A percentile compares a stretch with the other conserved stretches of the same genome.
phyloP scores from a whole-genome alignment of 1,140 invertebrate genomes.

The Formica selysi region DNA sequence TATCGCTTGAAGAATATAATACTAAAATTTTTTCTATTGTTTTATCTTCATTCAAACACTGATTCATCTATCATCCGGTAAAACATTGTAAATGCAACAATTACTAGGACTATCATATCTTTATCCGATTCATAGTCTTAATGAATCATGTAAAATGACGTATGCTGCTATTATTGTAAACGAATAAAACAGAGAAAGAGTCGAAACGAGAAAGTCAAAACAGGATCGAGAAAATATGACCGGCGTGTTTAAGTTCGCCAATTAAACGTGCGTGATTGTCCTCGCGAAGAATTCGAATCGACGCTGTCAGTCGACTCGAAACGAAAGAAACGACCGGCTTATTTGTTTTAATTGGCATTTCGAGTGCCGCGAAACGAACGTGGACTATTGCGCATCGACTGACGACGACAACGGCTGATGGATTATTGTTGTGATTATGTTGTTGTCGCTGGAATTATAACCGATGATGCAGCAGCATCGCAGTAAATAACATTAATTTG shows the following conservation, averaged over 20 bases:
- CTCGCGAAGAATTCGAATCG: slow-evolving; percentile 28
- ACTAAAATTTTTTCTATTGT: neutral
- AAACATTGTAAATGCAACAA: neutral
- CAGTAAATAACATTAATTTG: slow-evolving; percentile 15
- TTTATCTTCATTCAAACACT: neutral
- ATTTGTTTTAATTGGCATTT: slow-evolving; percentile 64
- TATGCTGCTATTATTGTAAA: neutral
- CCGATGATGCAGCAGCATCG: slow-evolving; percentile 55
- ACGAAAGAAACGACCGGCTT: slow-evolving; percentile 30
- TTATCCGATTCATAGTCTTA: neutral
- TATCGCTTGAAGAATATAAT: neutral
- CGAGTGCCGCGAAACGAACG: slow-evolving; percentile 14
- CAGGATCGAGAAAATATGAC: slow-evolving; percentile 16
- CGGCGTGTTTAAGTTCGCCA: slow-evolving; percentile 11
- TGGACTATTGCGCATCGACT: slow-evolving; percentile 9
- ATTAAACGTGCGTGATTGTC: slow-evolving; percentile 36
- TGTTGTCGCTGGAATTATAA: slow-evolving; percentile 60
- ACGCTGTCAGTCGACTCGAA: slow-evolving; percentile 9
- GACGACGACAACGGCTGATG: slow-evolving; percentile 49
- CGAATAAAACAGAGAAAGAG: neutral
- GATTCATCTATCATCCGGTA: neutral
- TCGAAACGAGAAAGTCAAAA: neutral
- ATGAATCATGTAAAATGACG: neutral
- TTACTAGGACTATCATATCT: neutral
- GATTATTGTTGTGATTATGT: slow-evolving; percentile 56